Conservation (phyloP, 1,140 invertebrate genomes). For the Drosophila nigrodunni region DNA sequence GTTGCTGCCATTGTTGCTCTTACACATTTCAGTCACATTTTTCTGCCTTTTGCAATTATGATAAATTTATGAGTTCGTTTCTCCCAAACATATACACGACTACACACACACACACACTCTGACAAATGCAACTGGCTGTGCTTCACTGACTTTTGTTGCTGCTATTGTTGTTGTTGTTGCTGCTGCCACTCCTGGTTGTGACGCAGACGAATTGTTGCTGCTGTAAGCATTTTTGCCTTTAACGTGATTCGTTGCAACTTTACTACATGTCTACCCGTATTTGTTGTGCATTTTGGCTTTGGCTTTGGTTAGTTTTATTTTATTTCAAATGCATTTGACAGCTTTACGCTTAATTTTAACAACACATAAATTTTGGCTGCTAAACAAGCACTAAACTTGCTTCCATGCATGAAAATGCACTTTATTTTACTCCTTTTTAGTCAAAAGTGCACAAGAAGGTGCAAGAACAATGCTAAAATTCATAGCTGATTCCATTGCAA, state of each 20-base stretch:
- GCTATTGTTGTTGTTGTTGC: slow-evolving; percentile 13
- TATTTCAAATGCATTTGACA: slow-evolving; percentile 42
- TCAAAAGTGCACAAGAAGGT: background rate
- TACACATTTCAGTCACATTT: slow-evolving; percentile 70
- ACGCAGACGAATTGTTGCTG: slow-evolving; percentile 69
- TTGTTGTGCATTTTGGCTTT: slow-evolving; percentile 13
- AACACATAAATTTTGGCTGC: slow-evolving; percentile 31
- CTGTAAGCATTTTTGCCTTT: slow-evolving; percentile 39
- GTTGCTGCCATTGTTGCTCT: slow-evolving; percentile 29
- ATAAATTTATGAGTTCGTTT: slow-evolving; percentile 82
- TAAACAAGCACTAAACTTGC: slow-evolving; percentile 23
- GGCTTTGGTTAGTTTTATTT: background rate
- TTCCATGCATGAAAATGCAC: slow-evolving; percentile 22
- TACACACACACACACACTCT: slow-evolving; percentile 24
- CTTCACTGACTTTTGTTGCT: slow-evolving; percentile 42
- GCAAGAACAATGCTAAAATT: background rate
- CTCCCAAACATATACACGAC: slow-evolving; percentile 61
- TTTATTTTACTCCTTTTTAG: slow-evolving; percentile 10
- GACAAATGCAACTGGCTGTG: slow-evolving; percentile 38
- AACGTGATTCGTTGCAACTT: slow-evolving; percentile 3
- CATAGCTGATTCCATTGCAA: slow-evolving; percentile 3
- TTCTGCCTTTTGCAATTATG: slow-evolving; percentile 75
- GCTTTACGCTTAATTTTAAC: slow-evolving; percentile 41
- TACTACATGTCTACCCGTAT: background rate
- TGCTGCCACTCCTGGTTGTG: slow-evolving; percentile 62